Evolutionary conservation across 1,140 invertebrate species (phyloP).

Genomic region (Pissodes strobi): DNA sequence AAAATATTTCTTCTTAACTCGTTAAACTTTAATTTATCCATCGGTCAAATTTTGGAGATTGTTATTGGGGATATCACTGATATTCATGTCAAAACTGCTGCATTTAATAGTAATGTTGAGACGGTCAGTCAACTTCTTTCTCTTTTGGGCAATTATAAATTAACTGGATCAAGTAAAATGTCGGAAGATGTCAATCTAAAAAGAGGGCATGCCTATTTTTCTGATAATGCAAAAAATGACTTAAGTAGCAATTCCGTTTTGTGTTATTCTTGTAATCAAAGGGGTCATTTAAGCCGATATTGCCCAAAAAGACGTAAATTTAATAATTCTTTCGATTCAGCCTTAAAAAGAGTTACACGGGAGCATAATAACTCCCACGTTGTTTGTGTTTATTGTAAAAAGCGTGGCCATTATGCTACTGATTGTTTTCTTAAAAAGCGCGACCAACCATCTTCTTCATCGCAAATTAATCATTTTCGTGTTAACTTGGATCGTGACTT

Average conservation of each 20-base stretch:
- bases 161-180: not conserved
- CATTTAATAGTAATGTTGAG: no score
- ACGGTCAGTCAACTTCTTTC: not conserved
- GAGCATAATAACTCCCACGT: not conserved
- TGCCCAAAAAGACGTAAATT: no score
- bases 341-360: not conserved
- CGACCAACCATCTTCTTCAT: not conserved
- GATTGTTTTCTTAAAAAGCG: no score
- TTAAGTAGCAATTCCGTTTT: not conserved
- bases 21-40: constrained; percentile 8
- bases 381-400: not conserved
- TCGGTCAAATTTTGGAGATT: not conserved
- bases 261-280: constrained; percentile 1
- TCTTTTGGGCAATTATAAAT: constrained; percentile 10
- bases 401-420: no score
- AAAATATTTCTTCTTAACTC: constrained; percentile 8
- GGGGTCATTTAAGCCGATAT: not conserved
- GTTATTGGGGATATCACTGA: no score
- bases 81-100: no score
- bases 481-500: not conserved
- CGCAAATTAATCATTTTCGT: not conserved
- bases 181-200: not conserved
- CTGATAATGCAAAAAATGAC: not conserved
- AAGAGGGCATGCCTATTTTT: not conserved
- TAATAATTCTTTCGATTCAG: no score